These are phyloP conservation scores for Patella depressa DNA, from an alignment of 2,888 invertebrate species.

Conservation along the genomic window DNA sequence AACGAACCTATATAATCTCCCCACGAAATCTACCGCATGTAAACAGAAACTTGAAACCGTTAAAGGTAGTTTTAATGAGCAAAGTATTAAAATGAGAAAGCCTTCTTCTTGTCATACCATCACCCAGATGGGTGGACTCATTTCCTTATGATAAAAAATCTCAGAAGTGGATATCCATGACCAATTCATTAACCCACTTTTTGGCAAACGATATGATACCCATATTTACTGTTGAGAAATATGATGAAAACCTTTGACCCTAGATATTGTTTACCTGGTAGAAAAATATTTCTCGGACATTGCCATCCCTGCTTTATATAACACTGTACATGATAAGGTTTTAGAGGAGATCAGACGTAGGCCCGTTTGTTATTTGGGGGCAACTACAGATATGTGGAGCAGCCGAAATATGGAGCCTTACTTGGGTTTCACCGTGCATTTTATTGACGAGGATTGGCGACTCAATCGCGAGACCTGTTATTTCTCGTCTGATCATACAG, in stretches of 20 bases:
- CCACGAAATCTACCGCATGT: too few relatives aligned
- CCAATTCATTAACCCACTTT: neutral
- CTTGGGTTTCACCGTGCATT: neutral
- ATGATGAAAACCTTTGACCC: neutral
- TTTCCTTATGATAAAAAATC: constrained; percentile 6
- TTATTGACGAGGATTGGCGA: neutral
- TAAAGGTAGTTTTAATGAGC: too few relatives aligned
- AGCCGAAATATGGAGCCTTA: constrained; percentile 1
- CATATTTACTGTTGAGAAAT: neutral
- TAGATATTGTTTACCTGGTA: neutral
- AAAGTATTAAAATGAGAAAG: too few relatives aligned
- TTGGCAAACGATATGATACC: neutral
- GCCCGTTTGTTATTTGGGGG: neutral
- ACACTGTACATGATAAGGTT: neutral
- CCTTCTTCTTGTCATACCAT: too few relatives aligned
- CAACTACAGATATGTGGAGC: constrained; percentile 4
- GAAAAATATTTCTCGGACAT: neutral
- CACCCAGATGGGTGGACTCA: neutral
- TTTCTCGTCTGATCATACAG: neutral
- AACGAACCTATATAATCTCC: too few relatives aligned
- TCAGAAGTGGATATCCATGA: neutral
- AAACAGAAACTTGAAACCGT: too few relatives aligned
- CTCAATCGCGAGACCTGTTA: neutral
- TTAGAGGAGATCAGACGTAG: neutral
- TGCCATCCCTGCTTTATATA: neutral